Evolutionary conservation across 1,140 invertebrate genomes (phyloP), one percentile per base, ranked within the genome.

Genomic region (Lordiphosa stackelbergi): DNA sequence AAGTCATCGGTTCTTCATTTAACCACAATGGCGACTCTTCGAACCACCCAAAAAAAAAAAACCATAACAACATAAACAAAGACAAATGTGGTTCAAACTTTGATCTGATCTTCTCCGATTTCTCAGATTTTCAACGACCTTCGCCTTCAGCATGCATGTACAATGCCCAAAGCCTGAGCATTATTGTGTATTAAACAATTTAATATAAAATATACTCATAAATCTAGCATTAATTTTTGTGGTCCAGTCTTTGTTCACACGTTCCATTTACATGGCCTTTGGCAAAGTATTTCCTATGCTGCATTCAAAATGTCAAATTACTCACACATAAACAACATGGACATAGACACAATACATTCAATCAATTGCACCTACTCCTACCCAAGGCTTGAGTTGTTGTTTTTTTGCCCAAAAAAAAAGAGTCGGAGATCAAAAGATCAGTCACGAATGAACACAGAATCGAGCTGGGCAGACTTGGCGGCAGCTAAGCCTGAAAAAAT

Each of bases 251-350:
- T 81, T 81, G 74, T 78, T 78, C 74, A 81, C 74, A 78, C 74
- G 74, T 81, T 78, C 74, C 70, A 78, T 78, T 78, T 78, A 78
- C 71, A 66, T 78, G 66, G 70, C 66, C 75, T 74, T 49, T 81
- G 70, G 57, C 38, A 73, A 31, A 55, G 71, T 74, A 56, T 78
- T 78, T 78, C 56, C 75, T 70, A 53, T 66, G 74, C 70, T 74
- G 64, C 66, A 78, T 55, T 81, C 28, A 70, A 78, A 78, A 78
- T 78, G 74, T 78, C 74, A 78, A 81, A 66, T 69, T 65, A 65
- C 53, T 58, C 53, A 77, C 53, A 55, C 56, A 59, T 52, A 71
- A 11, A 51, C 10, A 51, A 36, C 42, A 41, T 31, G 41, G 11
- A 19, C 37, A 60, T 53, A 41, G 35, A 42, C 22, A 41, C 31